Conservation (phyloP, 2,113 vertebrate species). For the Puntigrus tetrazona region DNA sequence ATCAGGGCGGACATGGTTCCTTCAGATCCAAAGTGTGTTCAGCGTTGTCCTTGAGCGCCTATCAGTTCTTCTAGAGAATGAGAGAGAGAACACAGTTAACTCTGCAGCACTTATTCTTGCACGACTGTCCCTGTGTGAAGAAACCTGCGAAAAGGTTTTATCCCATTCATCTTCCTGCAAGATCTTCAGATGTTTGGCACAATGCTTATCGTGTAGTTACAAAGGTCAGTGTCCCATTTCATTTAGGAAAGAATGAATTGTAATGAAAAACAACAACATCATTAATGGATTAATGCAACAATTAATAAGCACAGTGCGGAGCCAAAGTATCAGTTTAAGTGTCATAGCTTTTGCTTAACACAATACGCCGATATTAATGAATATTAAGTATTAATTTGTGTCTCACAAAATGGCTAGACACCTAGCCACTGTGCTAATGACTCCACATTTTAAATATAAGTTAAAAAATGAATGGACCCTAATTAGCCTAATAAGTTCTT, state of each 20-base stretch:
- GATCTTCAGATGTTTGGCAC: conserved; percentile 49
- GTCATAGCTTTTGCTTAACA: too few species aligned
- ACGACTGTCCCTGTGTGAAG: conserved; percentile 55
- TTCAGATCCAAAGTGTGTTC: conserved; percentile 43
- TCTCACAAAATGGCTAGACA: too few species aligned
- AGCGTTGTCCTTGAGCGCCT: conserved; percentile 53
- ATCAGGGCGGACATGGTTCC: conserved; percentile 57
- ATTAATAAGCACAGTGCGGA: too few species aligned
- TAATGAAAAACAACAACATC: background rate
- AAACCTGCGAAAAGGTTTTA: conserved; percentile 55
- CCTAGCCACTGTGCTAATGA: too few species aligned
- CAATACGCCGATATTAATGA: too few species aligned
- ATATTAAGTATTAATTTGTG: too few species aligned
- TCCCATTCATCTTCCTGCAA: conserved; percentile 45
- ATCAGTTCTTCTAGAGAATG: conserved; percentile 51
- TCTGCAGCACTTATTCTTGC: conserved; percentile 63
- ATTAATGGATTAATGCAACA: too few species aligned
- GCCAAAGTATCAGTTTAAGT: too few species aligned
- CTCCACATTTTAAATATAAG: too few species aligned
- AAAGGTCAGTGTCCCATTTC: conserved; percentile 53
- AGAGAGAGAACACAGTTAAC: conserved; percentile 55
- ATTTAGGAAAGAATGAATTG: background rate
- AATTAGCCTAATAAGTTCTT: background rate
- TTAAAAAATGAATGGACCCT: too few species aligned
- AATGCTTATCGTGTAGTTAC: conserved; percentile 54